Evolutionary conservation across 1,140 invertebrate genomes (phyloP), one percentile per base, ranked within the genome.

Genomic region (Drosophila pectinifera): DNA sequence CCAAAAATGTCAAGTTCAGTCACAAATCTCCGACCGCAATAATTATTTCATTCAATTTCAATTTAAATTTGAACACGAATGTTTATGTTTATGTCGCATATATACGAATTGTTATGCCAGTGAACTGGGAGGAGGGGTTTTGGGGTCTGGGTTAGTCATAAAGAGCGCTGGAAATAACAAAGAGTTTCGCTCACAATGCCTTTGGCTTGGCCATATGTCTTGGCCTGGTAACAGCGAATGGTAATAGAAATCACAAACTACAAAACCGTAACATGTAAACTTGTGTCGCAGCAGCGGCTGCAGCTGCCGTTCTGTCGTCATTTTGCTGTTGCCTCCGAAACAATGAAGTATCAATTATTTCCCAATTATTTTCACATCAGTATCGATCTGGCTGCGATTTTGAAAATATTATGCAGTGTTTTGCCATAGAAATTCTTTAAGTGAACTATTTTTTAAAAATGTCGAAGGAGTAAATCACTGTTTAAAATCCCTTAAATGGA

Each of bases 1-100:
- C 24, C 46, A 24, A 69, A 88, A 83, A 89, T 89, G 84, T 89
- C 83, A 83, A 86, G 83, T 83, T 88, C 79, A 70, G 8, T 73
- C 54, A 53, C 45, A 77, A 70, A 89, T 80, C 63, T 70, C 64
- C 65, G 46, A 67, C 53, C 73, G 61, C 64, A 55, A 83, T 80
- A 80, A 88, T 84, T 88, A 89, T 83, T 89, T 88, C 80, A 83
- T 88, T 82, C 83, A 77, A 83, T 65, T 82, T 82, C 83, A 80
- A 77, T 69, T 79, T 83, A 61, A 77, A 73, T 79, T 69, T 61
- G 59, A 82, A 83, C 76, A 80, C 72, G 65, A 86, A 88, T 85
- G 54, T 78, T 81, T 75, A 82, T 70, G 78, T 76, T 86, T 63
- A 68, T 80, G 64, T 75, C 45, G 57, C 64, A 58, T 74, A 53